Percentiles rank a stretch among this genome's conserved stretches.
Evolutionary conservation across 2,113 vertebrate species (phyloP).

Genomic region (Colossoma macropomum): DNA sequence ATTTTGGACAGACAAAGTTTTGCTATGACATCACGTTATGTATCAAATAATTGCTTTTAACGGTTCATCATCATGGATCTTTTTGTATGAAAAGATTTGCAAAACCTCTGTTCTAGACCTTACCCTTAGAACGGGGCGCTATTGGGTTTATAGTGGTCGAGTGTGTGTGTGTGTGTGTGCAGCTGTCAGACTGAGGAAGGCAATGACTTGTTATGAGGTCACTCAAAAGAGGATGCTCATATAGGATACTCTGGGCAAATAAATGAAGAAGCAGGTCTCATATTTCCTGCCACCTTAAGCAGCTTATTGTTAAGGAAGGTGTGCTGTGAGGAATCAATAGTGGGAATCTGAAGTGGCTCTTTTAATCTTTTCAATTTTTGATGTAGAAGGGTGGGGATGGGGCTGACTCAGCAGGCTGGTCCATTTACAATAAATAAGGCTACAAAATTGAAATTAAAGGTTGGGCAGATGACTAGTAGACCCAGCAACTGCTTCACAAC

Average conservation of each 20-base stretch:
- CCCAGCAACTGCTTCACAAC: background rate
- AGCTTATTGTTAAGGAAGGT: background rate
- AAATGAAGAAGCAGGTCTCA: constrained; percentile 10
- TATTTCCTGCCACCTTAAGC: constrained; percentile 12
- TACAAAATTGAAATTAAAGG: background rate
- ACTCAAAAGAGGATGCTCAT: constrained; percentile 22
- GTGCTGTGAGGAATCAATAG: background rate
- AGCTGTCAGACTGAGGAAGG: background rate
- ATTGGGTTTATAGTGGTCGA: no score
- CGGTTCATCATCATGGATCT: no score
- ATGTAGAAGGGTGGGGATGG: background rate
- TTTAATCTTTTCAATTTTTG: background rate
- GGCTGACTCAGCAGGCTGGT: background rate
- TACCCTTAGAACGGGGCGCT: no score
- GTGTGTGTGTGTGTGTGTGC: background rate
- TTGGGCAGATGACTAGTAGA: background rate
- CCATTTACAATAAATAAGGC: background rate
- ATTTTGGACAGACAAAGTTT: no score
- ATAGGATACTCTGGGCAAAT: background rate
- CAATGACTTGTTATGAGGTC: constrained; percentile 27
- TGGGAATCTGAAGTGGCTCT: constrained; percentile 20
- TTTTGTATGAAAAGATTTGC: no score
- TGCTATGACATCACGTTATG: no score
- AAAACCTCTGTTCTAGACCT: no score
- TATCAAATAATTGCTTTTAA: no score